Evolutionary conservation across 35 echinoderm and acorn worm genomes (phyloP).

Genomic region (Ophioderma brevispina): DNA sequence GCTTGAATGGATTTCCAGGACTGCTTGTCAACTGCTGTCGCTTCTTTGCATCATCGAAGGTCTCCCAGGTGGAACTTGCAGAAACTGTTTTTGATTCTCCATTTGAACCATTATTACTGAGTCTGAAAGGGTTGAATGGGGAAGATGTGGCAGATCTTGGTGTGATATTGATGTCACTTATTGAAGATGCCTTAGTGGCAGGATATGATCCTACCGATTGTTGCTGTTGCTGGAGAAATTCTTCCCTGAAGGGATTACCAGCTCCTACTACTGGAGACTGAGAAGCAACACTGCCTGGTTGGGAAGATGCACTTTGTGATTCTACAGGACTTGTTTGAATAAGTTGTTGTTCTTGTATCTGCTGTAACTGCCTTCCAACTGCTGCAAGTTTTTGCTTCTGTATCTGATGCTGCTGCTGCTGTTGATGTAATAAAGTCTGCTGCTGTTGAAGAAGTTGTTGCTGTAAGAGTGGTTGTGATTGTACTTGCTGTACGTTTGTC

Average conservation of each 20-base stretch:
- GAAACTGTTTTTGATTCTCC: not conserved
- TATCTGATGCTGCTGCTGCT: not conserved
- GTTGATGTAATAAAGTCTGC: conserved; percentile 29
- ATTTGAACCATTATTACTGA: not conserved
- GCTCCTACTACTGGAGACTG: conserved; percentile 15
- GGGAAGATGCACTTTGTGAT: not conserved
- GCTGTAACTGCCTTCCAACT: conserved; percentile 7
- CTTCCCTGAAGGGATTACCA: conserved; percentile 85
- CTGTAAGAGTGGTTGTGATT: not conserved
- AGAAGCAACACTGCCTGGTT: not conserved
- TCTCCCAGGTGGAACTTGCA: conserved; percentile 62
- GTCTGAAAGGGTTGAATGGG: not conserved
- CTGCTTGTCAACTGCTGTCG: not conserved
- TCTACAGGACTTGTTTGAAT: not conserved
- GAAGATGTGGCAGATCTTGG: not conserved
- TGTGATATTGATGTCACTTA: not conserved
- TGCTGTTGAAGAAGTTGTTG: conserved; percentile 15
- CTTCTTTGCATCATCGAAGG: conserved; percentile 40
- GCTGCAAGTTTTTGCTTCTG: conserved; percentile 2
- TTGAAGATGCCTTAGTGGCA: conserved; percentile 38
- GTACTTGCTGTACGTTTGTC: not conserved
- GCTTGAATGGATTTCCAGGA: conserved; percentile 68
- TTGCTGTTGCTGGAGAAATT: conserved; percentile 56
- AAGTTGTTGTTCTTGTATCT: conserved; percentile 6
- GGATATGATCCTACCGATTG: conserved; percentile 22